A percentile compares a stretch with the other conserved stretches of the same genome.
Evolutionary conservation across 53 echinoderm and acorn worm genomes (phyloP).

Genomic region (Echinometra lucunter): DNA sequence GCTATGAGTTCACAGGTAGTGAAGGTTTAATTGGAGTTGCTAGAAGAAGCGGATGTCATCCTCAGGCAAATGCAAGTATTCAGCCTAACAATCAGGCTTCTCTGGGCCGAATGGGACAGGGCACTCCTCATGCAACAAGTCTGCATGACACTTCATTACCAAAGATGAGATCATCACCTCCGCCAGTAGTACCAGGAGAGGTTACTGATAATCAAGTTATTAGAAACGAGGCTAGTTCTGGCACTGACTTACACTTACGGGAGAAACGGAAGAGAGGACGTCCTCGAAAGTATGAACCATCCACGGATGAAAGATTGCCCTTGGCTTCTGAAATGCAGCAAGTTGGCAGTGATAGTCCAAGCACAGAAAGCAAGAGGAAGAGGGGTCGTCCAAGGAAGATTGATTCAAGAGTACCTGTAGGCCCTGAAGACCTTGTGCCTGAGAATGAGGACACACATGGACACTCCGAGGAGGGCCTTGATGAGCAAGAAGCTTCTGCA

Average conservation of each 20-base stretch:
- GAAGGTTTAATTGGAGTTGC: not conserved
- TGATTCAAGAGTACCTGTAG: not conserved
- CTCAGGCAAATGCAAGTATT: not conserved
- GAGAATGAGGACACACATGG: not conserved
- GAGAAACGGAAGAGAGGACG: slow-evolving; percentile 25
- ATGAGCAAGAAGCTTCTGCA: not conserved
- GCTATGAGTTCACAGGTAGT: not conserved
- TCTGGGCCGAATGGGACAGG: not conserved
- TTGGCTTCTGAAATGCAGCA: not conserved
- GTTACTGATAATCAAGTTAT: not conserved
- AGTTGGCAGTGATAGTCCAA: not conserved
- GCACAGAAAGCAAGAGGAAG: not conserved
- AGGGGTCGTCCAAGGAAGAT: slow-evolving; percentile 22
- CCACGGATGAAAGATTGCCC: too few species aligned
- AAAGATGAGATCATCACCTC: not conserved
- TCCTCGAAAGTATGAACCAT: not conserved
- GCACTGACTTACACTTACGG: not conserved
- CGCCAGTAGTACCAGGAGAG: not conserved
- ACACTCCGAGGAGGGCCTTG: not conserved
- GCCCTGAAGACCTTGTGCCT: not conserved
- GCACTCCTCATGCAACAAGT: not conserved
- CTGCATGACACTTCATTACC: not conserved
- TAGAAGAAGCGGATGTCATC: not conserved
- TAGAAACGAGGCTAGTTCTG: too few species aligned
- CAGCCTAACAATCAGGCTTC: not conserved